phyloP scores from a whole-genome alignment of 2,888 invertebrate genomes.

The Sceliomorpha sp. region DNA sequence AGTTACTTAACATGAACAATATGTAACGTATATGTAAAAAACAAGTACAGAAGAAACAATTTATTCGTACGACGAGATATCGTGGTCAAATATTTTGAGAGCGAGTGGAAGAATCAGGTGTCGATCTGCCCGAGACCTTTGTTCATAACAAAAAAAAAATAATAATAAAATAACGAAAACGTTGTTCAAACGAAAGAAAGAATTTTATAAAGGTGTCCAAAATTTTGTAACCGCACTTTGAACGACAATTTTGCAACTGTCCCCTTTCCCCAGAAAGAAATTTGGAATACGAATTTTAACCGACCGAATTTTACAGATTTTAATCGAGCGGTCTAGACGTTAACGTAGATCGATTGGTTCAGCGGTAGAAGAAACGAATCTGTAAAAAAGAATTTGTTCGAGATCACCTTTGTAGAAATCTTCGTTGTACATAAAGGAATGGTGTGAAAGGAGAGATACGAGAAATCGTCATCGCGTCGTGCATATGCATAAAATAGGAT shows the following conservation, averaged over 20 bases:
- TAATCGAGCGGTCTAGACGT: too few species aligned
- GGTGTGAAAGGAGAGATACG: conserved; percentile 17
- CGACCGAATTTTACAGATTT: too few species aligned
- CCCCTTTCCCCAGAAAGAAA: too few species aligned
- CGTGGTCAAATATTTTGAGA: conserved; percentile 51
- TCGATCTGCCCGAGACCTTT: conserved; percentile 42
- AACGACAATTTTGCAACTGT: conserved; percentile 4
- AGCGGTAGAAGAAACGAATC: neutral
- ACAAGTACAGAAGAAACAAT: conserved; percentile 31
- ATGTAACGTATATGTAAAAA: conserved; percentile 49
- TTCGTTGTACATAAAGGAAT: conserved; percentile 34
- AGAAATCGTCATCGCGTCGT: conserved; percentile 39
- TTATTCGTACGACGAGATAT: conserved; percentile 42
- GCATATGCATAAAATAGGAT: conserved; percentile 38
- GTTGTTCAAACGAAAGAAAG: conserved; percentile 30
- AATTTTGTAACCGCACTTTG: conserved; percentile 31
- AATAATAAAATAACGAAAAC: conserved; percentile 19
- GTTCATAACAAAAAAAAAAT: conserved; percentile 32
- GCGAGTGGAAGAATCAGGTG: conserved; percentile 39
- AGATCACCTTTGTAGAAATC: conserved; percentile 44
- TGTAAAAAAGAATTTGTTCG: neutral
- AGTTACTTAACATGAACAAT: conserved; percentile 63
- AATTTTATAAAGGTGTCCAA: conserved; percentile 52
- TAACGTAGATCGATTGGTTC: neutral
- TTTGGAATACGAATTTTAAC: too few species aligned